Base-by-base conservation (phyloP, 2,113 vertebrate genomes). In the Larimichthys crocea region DNA sequence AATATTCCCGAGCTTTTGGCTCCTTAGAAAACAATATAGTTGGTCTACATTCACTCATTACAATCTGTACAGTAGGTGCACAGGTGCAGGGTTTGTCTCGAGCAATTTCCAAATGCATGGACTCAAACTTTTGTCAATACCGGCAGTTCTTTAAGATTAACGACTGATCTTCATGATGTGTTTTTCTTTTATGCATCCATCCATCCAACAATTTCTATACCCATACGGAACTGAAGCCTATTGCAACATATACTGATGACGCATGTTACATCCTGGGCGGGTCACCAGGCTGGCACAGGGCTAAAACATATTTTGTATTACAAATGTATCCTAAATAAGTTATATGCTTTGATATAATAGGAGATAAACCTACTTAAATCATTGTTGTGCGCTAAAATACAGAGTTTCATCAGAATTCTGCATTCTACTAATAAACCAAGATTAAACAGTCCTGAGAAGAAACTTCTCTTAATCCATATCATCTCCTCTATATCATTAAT, bases 401-500 rank as follows among this genome's bases (percentile, higher is more conserved):
- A 69, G 49, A 3, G 31, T 49, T 10, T 20, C 35, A 56, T 20
- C 12, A 14, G 35, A 67, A 52, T 17, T 6, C 3, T 24, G 22
- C 4, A n/a, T n/a, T n/a, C n/a, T n/a, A 78, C 7, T 55, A 29
- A 70, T 49, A 59, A 16, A 19, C 29, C 10, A 65, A 76, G 1
- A 2, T 35, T 2, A n/a, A 66, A 14, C 4, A 64, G n/a, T 53
- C 16, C 9, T 11, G 2, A 50, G 7, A 73, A 67, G 50, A 60
- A 20, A 61, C 9, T n/a, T 57, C 2, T 53, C 14, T 29, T 57
- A 55, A 80, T 83, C 60, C 56, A 69, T 73, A 86, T 81, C 61
- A 81, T 74, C 19, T 80, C 40, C 49, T 64, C 48, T 55, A 20
- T 29, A 79, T 78, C 63, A 44, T 76, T 29, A 8, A 85, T 67